Evolutionary conservation across 2,113 vertebrate species (phyloP).

Genomic region (Eudorcas thomsonii): DNA sequence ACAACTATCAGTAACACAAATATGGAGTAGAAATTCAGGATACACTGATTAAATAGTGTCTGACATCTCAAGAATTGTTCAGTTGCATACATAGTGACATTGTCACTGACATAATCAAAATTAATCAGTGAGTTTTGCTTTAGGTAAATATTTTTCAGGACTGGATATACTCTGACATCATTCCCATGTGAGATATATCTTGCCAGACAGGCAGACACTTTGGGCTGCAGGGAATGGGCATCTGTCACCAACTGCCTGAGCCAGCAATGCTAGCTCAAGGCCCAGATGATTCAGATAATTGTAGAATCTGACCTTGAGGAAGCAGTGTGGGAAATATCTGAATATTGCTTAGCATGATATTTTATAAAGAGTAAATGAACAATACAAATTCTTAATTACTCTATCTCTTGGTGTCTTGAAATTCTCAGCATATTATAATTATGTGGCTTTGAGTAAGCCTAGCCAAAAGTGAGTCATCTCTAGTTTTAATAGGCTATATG

Average conservation of each 20-base stretch:
- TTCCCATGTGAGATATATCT: not conserved
- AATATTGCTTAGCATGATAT: not conserved
- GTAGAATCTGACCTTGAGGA: constrained; percentile 37
- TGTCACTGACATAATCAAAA: not conserved
- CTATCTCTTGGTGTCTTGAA: not conserved
- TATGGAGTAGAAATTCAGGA: not conserved
- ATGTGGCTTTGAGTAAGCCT: not conserved
- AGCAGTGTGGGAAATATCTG: not conserved
- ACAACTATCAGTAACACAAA: not conserved
- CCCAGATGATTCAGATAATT: not conserved
- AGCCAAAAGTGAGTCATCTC: constrained; percentile 18
- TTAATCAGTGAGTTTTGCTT: not conserved
- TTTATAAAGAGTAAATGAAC: constrained; percentile 4
- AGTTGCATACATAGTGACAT: not conserved
- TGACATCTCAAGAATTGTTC: not conserved
- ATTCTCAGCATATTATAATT: constrained; percentile 21
- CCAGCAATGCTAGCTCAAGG: not conserved
- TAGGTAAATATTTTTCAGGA: constrained; percentile 23
- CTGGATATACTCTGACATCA: constrained; percentile 25
- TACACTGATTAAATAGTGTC: not conserved
- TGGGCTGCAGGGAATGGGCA: not conserved
- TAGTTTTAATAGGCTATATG: not conserved
- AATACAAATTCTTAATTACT: not conserved
- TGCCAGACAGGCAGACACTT: constrained; percentile 13
- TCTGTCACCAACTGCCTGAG: not conserved